phyloP scores from a whole-genome alignment of 2,888 invertebrate species.

The Aspidapion aeneum region DNA sequence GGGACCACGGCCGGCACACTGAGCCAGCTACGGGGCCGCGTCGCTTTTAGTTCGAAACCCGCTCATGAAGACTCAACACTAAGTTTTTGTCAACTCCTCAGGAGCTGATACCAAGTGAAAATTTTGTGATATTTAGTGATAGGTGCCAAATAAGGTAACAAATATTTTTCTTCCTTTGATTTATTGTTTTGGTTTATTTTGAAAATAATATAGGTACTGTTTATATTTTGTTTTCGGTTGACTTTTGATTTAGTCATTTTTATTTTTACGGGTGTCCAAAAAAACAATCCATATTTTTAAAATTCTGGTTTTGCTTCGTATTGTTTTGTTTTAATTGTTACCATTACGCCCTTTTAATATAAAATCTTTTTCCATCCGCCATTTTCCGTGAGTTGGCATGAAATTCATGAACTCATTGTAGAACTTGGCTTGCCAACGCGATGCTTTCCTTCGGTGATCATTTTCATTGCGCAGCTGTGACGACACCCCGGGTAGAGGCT shows the following conservation, averaged over 20 bases:
- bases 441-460: background rate
- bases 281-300: no score
- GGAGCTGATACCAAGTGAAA: constrained; percentile 44
- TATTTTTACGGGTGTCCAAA: no score
- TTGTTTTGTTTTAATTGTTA: no score
- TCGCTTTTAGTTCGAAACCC: constrained; percentile 40
- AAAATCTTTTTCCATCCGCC: background rate
- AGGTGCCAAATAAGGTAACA: constrained; percentile 51
- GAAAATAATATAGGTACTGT: no score
- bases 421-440: background rate
- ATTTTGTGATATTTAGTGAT: constrained; percentile 49
- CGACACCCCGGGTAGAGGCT: background rate
- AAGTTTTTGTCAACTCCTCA: constrained; percentile 42
- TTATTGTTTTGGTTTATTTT: constrained; percentile 9
- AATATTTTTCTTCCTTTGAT: constrained; percentile 23
- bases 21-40: constrained; percentile 14
- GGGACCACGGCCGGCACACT: background rate
- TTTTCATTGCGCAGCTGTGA: background rate
- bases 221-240: no score
- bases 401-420: background rate
- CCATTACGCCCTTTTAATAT: no score
- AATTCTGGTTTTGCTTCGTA: no score
- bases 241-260: no score
- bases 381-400: constrained; percentile 2
- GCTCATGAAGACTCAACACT: constrained; percentile 43